A percentile compares a stretch with the other conserved stretches of the same genome.
Conservation (phyloP, 2,888 invertebrate genomes). For the Sipha maydis region DNA sequence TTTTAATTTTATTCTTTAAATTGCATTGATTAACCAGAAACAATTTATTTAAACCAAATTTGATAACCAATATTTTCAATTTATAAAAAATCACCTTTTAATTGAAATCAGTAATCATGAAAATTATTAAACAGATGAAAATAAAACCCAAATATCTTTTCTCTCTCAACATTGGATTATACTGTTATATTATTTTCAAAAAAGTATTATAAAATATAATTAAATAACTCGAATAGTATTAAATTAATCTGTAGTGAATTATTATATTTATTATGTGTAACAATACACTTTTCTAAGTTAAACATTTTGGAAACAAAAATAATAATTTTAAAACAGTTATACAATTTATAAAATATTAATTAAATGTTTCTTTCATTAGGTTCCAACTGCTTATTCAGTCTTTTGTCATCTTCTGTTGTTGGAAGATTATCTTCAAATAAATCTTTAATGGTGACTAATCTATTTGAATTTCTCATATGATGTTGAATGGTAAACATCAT, state of each 20-base stretch:
- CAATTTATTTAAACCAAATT: too few relatives aligned
- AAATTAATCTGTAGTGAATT: neutral
- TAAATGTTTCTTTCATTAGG: conserved; percentile 26
- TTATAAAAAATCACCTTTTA: too few relatives aligned
- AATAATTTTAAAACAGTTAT: neutral
- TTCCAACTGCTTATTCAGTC: conserved; percentile 35
- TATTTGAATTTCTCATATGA: conserved; percentile 41
- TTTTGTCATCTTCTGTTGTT: conserved; percentile 15
- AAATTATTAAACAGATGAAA: too few relatives aligned
- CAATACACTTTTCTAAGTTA: neutral
- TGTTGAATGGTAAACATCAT: conserved; percentile 14
- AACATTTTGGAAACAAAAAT: neutral
- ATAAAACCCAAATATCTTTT: too few relatives aligned
- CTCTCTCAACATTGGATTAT: too few relatives aligned
- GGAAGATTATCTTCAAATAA: conserved; percentile 48
- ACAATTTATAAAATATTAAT: conserved; percentile 3
- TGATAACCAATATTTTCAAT: too few relatives aligned
- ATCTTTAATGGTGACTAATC: conserved; percentile 61
- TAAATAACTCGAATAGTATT: too few relatives aligned
- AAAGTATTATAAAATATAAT: too few relatives aligned
- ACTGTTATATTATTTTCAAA: too few relatives aligned
- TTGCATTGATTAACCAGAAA: too few relatives aligned
- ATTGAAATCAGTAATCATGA: too few relatives aligned
- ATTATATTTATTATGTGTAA: neutral
- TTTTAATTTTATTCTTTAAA: too few relatives aligned